Base-by-base conservation (phyloP, 2,888 invertebrate genomes). In the Heteromyza rotundicornis region DNA sequence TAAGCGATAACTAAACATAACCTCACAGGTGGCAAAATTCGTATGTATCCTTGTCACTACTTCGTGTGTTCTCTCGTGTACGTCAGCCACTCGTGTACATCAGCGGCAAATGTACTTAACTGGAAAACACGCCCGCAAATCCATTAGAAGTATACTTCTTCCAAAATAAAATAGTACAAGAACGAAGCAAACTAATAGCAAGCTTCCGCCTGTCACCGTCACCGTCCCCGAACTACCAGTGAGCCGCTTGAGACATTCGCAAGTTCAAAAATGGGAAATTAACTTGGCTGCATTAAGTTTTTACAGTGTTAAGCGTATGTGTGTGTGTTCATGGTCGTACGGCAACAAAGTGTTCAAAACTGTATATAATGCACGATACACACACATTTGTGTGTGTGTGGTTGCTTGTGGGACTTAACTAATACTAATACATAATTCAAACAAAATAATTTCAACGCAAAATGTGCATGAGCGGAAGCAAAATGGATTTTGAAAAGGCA, bases 401-500 rank as follows among this genome's bases (percentile, higher is more conserved):
- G n/a, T 10, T 10, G 40, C 14, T 7, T n/a, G n/a, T 40, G 40
- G 2, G 40, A 7, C 40, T 40, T 7, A 7, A n/a, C 40, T n/a
- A 40, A n/a, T n/a, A 63, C 57, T 62, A 54, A 63, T 62, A 60
- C 51, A 53, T 59, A 61, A 62, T 63, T 62, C 58, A 62, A 68
- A n/a, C 40, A n/a, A 32, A 32, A 32, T 32, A 32, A 32, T 32
- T 32, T 32, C 5, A 32, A 61, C 63, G 55, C 54, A 63, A 63
- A 68, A 64, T 63, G 64, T 63, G 56, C 63, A 60, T 56, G 59
- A 64, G 59, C 66, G 70, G 62, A 66, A 65, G 64, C 63, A 60
- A 67, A 67, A 67, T 66, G 65, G 67, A 68, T 64, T 68, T 64
- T 67, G 63, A 68, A 8, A 59, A 59, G 63, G 59, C 63, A 63